Percentiles rank a stretch among this genome's conserved stretches.
Evolutionary conservation across 2,888 invertebrate species (phyloP).

Genomic region (Pachycephus smyrnensis): DNA sequence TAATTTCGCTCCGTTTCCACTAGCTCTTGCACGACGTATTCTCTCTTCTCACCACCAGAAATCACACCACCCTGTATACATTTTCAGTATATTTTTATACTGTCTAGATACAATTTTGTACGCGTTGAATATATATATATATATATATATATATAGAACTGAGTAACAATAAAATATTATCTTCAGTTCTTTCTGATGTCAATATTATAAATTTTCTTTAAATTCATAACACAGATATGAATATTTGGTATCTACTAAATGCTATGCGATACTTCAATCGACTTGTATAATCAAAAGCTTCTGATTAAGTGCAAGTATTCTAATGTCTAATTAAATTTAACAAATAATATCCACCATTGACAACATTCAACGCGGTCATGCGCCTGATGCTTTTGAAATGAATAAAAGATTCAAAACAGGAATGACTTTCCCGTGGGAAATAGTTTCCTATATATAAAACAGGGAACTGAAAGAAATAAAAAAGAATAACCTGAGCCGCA

Average conservation of each 20-base stretch:
- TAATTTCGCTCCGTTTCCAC: conserved; percentile 98
- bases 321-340: neutral
- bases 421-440: neutral
- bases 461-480: conserved; percentile 29
- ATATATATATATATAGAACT: neutral
- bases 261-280: neutral
- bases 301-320: neutral
- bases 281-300: neutral
- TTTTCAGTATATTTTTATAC: neutral
- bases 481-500: conserved; percentile 60
- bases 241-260: neutral
- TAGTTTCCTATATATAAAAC: conserved; percentile 1
- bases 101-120: no score
- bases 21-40: conserved; percentile 92
- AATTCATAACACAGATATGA: neutral
- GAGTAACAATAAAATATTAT: neutral
- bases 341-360: neutral
- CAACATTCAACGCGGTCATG: neutral
- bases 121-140: neutral
- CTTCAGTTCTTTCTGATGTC: no score
- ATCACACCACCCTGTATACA: conserved; percentile 49
- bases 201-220: no score
- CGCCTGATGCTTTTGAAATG: neutral
- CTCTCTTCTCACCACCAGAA: conserved; percentile 80
- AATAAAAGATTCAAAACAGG: neutral